Base-by-base conservation (phyloP, 2,888 invertebrate genomes). In the Minunthozetes semirufus region DNA sequence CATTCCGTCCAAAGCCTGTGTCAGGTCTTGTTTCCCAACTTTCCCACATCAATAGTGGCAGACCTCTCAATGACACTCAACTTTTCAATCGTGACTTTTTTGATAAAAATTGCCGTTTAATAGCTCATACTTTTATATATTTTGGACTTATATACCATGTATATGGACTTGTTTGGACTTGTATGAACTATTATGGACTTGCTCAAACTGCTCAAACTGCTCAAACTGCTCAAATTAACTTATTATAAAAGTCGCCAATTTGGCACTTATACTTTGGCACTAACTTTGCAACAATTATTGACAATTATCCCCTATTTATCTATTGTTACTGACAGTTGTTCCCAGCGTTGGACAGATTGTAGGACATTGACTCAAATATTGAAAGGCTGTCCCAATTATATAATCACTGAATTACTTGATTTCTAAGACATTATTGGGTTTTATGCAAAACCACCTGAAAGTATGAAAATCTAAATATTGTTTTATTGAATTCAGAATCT, bases 41-140 rank as follows among this genome's bases (percentile, higher is more conserved):
- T 72, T 72, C 72, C 72, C 72, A 72, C 72, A 72, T 72, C 72
- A 72, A 72, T 72, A 72, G 22, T 48, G 17, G 22, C 59, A 68
- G 29, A 6, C 22, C 25, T 0, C 42, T 68, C 42, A 68, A 68
- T 68, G 68, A 68, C 68, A 68, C 22, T 42, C 42, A 46, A 19
- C 38, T 5, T 33, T n/a, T 68, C 68, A 68, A 68, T 68, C 68
- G 42, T 22, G 42, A 42, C 42, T 68, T 42, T 53, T 50, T 25
- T 19, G 27, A 72, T 25, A 25, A 70, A 46, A 48, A 46, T 48
- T 48, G 46, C 38, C 50, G 27, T 70, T 70, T 50, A 56, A 56
- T 56, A 19, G 48, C 42, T 13, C 11, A 42, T 13, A 42, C 42
- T 42, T 42, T 42, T n/a, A n/a, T n/a, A n/a, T n/a, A n/a, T n/a